A percentile compares a stretch with the other conserved stretches of the same genome.
phyloP scores from a whole-genome alignment of 2,888 invertebrate species.

The Lycophotia porphyrea region DNA sequence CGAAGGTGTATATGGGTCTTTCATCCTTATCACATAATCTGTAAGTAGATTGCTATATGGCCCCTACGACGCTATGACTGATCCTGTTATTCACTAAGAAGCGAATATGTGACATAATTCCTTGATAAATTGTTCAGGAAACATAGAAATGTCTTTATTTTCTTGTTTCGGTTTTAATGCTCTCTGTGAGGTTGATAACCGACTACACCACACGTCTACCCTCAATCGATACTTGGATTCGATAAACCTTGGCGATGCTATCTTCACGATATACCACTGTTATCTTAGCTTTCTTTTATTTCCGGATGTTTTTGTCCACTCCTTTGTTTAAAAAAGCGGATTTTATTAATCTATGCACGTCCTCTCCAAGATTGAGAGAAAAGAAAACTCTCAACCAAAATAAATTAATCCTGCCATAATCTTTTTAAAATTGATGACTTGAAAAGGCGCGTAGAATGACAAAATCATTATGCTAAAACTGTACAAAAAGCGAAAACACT shows the following conservation, averaged over 20 bases:
- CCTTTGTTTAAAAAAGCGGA: neutral
- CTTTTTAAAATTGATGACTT: neutral
- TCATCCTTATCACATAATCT: conserved; percentile 8
- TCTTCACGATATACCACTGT: conserved; percentile 17
- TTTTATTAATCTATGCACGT: conserved; percentile 12
- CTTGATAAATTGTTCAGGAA: conserved; percentile 10
- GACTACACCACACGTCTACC: conserved; percentile 27
- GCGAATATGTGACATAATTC: neutral
- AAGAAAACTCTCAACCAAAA: neutral
- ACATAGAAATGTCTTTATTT: neutral
- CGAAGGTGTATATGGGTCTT: conserved; percentile 15
- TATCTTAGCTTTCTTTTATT: conserved; percentile 17
- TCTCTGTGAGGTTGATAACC: conserved; percentile 37
- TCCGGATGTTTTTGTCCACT: conserved; percentile 7
- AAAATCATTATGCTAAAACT: conserved; percentile 23
- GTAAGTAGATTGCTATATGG: neutral
- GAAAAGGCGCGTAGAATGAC: conserved; percentile 1
- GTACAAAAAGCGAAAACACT: conserved; percentile 23
- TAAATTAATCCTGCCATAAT: neutral
- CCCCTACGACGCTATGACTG: neutral
- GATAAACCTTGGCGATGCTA: conserved; percentile 46
- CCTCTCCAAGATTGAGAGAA: neutral
- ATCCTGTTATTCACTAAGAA: conserved; percentile 8
- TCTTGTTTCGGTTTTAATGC: conserved; percentile 14
- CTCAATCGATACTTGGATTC: conserved; percentile 53